A percentile compares a stretch with the other conserved stretches of the same genome.
phyloP scores from a whole-genome alignment of 2,888 invertebrate species.

The Melinopterus prodromus region DNA sequence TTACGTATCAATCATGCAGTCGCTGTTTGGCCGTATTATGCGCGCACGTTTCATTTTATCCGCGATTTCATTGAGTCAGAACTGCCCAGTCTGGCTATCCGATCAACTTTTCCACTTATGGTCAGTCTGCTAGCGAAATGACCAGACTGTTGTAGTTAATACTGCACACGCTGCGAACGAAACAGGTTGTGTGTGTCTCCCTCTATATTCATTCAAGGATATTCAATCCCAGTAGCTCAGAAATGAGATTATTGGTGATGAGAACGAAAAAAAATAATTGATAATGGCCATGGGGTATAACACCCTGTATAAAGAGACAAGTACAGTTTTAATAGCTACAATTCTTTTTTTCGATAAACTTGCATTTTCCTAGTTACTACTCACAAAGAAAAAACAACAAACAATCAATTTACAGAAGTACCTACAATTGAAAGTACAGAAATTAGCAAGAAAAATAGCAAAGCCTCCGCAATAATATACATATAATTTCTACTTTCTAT shows the following conservation, averaged over 20 bases:
- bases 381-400: too few relatives aligned
- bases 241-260: not conserved
- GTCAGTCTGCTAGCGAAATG: not conserved
- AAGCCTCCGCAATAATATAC: too few relatives aligned
- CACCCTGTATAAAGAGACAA: too few relatives aligned
- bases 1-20: not conserved
- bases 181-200: not conserved
- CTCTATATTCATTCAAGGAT: not conserved
- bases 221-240: not conserved
- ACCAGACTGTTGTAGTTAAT: not conserved
- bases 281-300: not conserved
- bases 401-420: too few relatives aligned
- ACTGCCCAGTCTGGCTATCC: not conserved
- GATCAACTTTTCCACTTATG: constrained; percentile 4
- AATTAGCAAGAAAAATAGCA: too few relatives aligned
- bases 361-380: too few relatives aligned
- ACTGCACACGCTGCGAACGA: not conserved
- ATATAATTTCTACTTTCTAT: too few relatives aligned
- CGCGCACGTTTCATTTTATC: not conserved
- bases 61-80: not conserved
- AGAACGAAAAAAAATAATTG: not conserved
- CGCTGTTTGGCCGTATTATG: not conserved
- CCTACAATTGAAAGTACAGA: too few relatives aligned
- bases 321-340: too few relatives aligned
- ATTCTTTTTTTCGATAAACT: too few relatives aligned